Percentiles rank a stretch among this genome's conserved stretches.
Evolutionary conservation across 1,140 invertebrate genomes (phyloP).

Genomic region (Wasmannia auropunctata): DNA sequence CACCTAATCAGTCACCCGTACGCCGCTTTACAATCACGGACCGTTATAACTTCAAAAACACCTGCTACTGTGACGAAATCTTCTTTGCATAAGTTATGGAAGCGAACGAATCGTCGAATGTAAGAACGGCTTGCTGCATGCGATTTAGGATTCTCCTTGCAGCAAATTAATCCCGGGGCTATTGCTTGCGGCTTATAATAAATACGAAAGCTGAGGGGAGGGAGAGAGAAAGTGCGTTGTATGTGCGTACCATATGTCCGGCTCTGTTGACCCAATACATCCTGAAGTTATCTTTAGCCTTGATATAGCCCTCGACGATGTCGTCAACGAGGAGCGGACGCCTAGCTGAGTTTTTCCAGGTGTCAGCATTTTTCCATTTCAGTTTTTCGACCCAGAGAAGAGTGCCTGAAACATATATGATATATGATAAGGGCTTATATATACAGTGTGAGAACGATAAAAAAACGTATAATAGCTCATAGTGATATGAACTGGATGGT

Average conservation of each 20-base stretch:
- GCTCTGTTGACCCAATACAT: slow-evolving; percentile 91
- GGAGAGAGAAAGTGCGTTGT: slow-evolving; percentile 38
- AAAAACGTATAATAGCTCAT: not conserved
- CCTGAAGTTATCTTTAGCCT: slow-evolving; percentile 88
- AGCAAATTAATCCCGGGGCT: not conserved
- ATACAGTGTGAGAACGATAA: not conserved
- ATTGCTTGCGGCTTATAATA: slow-evolving; percentile 5
- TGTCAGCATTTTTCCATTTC: slow-evolving; percentile 86
- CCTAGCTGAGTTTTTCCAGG: slow-evolving; percentile 86
- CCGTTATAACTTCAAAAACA: not conserved
- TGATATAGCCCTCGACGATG: slow-evolving; percentile 88
- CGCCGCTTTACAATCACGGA: not conserved
- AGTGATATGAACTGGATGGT: not conserved
- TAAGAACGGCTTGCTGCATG: not conserved
- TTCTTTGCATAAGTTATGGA: not conserved
- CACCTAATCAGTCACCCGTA: not conserved
- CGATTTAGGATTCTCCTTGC: not conserved
- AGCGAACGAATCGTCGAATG: not conserved
- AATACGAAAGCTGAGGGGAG: slow-evolving; percentile 8
- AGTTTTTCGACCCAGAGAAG: slow-evolving; percentile 89
- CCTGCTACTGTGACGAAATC: not conserved
- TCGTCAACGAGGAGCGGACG: slow-evolving; percentile 86
- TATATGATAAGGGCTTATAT: not conserved
- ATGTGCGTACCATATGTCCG: slow-evolving; percentile 89
- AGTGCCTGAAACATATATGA: slow-evolving; percentile 76